Base-by-base conservation (phyloP, 2,888 invertebrate species). In the Aphelenchoides bicaudatus region DNA sequence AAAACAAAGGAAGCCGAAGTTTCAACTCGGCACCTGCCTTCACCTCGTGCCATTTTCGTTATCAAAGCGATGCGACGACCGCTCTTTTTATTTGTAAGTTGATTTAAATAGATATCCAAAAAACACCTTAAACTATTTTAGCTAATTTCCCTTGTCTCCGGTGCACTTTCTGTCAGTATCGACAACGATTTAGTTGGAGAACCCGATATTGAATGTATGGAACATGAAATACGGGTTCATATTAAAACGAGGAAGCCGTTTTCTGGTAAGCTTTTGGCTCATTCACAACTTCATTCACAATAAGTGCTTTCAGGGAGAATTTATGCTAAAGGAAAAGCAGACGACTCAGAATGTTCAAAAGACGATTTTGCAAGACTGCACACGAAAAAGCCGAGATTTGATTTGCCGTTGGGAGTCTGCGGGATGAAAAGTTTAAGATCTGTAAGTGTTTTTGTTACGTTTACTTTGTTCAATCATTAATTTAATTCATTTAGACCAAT, bases 111-210 rank as follows among this genome's bases (percentile, higher is more conserved):
- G 25, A 10, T 10, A 10, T 43, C 21, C 6, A 19, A 10, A 21
- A 10, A 34, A 10, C 25, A 43, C 43, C 16, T 8, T 25, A 10
- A 21, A 10, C 43, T 6, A 6, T 43, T 21, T 6, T 25, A 43
- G 43, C 43, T 43, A 43, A 43, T 43, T 21, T 43, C 43, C 23
- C 25, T 19, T 19, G 16, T 19, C n/a, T 43, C 43, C 23, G 8
- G 16, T 6, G 43, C 21, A n/a, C n/a, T 43, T 19, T n/a, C 52
- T 8, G 52, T 51, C n/a, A 61, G 60, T 57, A 78, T 78, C 58
- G 78, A 78, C 72, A 78, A 78, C 60, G 78, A 78, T 55, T 72
- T 78, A 56, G 68, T 75, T 59, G 79, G 76, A 13, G 77, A 78
- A 51, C 79, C 79, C 39, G 76, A 78, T 58, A 78, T 79, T 47